Percentiles rank a stretch among this genome's conserved stretches.
Conservation (phyloP, 2,888 invertebrate genomes). For the Aplocera efformata region DNA sequence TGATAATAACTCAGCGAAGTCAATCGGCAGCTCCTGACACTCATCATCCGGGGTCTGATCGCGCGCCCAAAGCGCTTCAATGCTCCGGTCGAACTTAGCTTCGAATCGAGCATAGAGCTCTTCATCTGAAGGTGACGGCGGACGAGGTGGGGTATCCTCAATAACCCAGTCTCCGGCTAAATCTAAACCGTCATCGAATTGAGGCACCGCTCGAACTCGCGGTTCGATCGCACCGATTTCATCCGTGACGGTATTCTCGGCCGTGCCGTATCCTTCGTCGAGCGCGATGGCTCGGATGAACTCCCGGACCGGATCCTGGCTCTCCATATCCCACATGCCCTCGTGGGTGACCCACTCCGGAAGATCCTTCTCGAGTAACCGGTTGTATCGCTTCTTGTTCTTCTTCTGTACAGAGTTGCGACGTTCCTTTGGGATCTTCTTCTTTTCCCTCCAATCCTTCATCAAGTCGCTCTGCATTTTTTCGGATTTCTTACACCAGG, state of each 20-base stretch:
- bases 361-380: conserved; percentile 68
- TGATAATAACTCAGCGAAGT: conserved; percentile 80
- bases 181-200: conserved; percentile 61
- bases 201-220: conserved; percentile 50
- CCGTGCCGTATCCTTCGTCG: conserved; percentile 76
- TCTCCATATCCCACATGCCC: conserved; percentile 75
- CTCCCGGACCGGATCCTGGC: conserved; percentile 71
- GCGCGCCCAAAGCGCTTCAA: conserved; percentile 84
- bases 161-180: conserved; percentile 56
- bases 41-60: conserved; percentile 77
- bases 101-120: conserved; percentile 81
- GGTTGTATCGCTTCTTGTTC: conserved; percentile 43
- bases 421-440: conserved; percentile 58
- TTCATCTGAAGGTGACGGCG: conserved; percentile 63
- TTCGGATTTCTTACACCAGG: conserved; percentile 65
- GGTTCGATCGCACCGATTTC: conserved; percentile 47
- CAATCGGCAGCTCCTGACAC: conserved; percentile 82
- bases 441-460: conserved; percentile 64
- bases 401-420: conserved; percentile 17
- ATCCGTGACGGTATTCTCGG: conserved; percentile 71
- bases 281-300: conserved; percentile 70
- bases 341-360: conserved; percentile 80
- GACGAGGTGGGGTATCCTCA: conserved; percentile 52
- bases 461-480: conserved; percentile 66
- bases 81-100: conserved; percentile 84